Percentiles rank a stretch among this genome's conserved stretches.
Evolutionary conservation across 1,140 invertebrate genomes (phyloP).

Genomic region (Drosophila subobscura): DNA sequence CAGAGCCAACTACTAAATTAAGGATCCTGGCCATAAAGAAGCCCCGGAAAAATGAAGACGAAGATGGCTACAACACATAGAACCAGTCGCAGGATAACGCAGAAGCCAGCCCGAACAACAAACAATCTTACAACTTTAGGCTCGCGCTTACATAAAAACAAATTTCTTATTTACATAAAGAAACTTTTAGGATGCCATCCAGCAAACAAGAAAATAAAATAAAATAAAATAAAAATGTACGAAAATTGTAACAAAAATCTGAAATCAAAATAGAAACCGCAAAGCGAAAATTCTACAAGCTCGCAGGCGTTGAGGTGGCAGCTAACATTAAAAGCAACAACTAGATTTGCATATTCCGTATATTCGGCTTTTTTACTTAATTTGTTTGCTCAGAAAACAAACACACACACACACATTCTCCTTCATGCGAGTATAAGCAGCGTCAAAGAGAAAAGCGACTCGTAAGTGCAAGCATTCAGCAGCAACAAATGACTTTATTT

Average conservation of each 20-base stretch:
- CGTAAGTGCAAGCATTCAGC: too few relatives aligned
- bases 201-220: constrained; percentile 39
- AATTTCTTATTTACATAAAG: constrained; percentile 82
- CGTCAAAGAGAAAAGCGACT: constrained; percentile 15
- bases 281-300: constrained; percentile 50
- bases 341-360: constrained; percentile 75
- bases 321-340: constrained; percentile 73
- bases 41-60: constrained; percentile 47
- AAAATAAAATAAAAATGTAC: constrained; percentile 11
- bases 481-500: constrained; percentile 69
- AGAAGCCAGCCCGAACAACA: constrained; percentile 40
- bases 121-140: constrained; percentile 81
- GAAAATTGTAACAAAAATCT: constrained; percentile 18
- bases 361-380: constrained; percentile 70
- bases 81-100: constrained; percentile 10
- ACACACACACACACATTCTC: constrained; percentile 31
- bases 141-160: constrained; percentile 78
- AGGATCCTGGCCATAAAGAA: constrained; percentile 72
- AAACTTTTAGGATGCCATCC: constrained; percentile 72
- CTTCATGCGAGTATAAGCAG: background rate
- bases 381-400: constrained; percentile 59
- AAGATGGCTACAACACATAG: constrained; percentile 12
- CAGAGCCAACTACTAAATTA: constrained; percentile 74
- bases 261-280: constrained; percentile 76
- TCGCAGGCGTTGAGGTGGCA: constrained; percentile 37